Conservation (phyloP, 2,797 vertebrate species). For the Ispidina lecontei region DNA sequence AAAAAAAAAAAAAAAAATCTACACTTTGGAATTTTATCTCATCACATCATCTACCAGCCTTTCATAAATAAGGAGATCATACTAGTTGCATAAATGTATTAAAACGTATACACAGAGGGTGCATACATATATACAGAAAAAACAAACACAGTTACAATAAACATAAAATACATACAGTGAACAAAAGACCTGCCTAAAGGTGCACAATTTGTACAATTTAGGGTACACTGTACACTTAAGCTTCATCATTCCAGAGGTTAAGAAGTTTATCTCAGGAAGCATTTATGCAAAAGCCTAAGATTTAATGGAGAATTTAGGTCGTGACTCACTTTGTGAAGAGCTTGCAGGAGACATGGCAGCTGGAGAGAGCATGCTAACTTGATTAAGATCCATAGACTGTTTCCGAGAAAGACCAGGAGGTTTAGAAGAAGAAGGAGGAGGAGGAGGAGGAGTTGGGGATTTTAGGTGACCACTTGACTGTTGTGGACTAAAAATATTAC, state of each 20-base stretch:
- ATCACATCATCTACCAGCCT: slow-evolving; percentile 68
- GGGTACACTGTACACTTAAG: slow-evolving; percentile 71
- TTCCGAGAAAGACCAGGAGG: slow-evolving; percentile 92
- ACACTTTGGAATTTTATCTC: slow-evolving; percentile 66
- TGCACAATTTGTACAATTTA: slow-evolving; percentile 74
- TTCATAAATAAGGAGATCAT: slow-evolving; percentile 67
- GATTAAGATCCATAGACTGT: slow-evolving; percentile 92
- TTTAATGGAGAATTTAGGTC: slow-evolving; percentile 78
- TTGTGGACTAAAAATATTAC: slow-evolving; percentile 92
- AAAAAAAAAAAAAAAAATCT: slow-evolving; percentile 23
- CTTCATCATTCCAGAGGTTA: slow-evolving; percentile 71
- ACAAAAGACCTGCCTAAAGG: slow-evolving; percentile 77
- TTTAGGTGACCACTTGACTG: slow-evolving; percentile 92
- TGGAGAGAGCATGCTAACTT: slow-evolving; percentile 92
- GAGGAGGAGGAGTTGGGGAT: slow-evolving; percentile 90
- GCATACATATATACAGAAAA: slow-evolving; percentile 81
- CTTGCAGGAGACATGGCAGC: slow-evolving; percentile 92
- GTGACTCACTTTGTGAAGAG: slow-evolving; percentile 95
- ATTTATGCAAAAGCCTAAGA: slow-evolving; percentile 77
- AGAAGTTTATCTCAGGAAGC: slow-evolving; percentile 70
- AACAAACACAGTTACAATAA: slow-evolving; percentile 80
- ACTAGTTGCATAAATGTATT: slow-evolving; percentile 68
- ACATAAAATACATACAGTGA: slow-evolving; percentile 80
- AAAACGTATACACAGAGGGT: slow-evolving; percentile 81
- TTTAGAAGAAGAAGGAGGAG: slow-evolving; percentile 86